Evolutionary conservation across 1,140 invertebrate species (phyloP).

Genomic region (Chironomus tepperi): DNA sequence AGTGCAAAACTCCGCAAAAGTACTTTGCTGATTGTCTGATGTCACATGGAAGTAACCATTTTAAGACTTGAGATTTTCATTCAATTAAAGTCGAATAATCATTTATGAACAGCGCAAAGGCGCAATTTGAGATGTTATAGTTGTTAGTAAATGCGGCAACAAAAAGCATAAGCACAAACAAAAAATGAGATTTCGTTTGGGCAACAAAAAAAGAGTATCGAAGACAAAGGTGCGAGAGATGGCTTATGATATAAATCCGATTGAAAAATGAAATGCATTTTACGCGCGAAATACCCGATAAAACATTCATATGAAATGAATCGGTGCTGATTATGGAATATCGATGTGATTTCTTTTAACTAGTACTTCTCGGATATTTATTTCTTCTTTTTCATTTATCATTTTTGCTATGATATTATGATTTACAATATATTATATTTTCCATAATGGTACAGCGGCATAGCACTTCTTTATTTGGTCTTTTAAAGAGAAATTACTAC

Average conservation of each 20-base stretch:
- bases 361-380: background rate
- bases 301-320: background rate
- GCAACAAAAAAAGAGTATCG: background rate
- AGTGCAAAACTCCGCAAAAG: background rate
- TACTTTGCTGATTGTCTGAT: constrained; percentile 18
- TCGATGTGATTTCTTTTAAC: background rate
- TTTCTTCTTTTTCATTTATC: constrained; percentile 1
- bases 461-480: constrained; percentile 21
- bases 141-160: background rate
- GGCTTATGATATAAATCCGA: too few species aligned
- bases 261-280: background rate
- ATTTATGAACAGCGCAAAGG: background rate
- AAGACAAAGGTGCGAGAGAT: background rate
- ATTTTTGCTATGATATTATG: background rate
- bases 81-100: constrained; percentile 1
- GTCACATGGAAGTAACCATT: constrained; percentile 12
- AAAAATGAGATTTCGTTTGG: background rate
- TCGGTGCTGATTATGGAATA: constrained; percentile 14
- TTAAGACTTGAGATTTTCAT: background rate
- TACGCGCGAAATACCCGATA: constrained; percentile 18
- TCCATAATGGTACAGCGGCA: background rate
- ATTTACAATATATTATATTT: background rate
- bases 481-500: background rate
- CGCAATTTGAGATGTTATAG: background rate
- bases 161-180: too few species aligned